Conservation (phyloP, 2,797 vertebrate species). For the Tympanoctomys barrerae region DNA sequence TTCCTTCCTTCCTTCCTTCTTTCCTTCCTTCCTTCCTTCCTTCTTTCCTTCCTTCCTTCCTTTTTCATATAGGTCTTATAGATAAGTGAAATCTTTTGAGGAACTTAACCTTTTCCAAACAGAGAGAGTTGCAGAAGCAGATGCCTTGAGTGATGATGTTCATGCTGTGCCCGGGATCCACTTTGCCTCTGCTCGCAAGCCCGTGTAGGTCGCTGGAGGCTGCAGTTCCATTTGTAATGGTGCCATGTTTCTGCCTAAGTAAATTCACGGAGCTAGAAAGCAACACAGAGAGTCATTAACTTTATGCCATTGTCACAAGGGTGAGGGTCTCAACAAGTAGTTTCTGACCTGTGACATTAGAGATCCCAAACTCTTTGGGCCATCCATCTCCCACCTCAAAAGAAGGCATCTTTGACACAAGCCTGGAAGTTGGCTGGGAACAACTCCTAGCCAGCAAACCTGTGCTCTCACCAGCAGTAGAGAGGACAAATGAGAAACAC, state of each 20-base stretch:
- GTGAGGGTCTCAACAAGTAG: neutral
- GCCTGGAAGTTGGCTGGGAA: neutral
- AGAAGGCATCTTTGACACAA: neutral
- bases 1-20: neutral
- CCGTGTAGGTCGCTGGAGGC: neutral
- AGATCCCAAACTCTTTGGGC: neutral
- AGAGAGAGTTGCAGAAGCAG: neutral
- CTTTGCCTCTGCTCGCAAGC: neutral
- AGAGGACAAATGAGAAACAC: slow-evolving; percentile 29
- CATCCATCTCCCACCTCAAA: neutral
- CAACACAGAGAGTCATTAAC: neutral
- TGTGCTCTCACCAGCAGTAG: slow-evolving; percentile 9
- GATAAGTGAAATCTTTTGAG: neutral
- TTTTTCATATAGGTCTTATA: neutral
- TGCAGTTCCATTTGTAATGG: neutral
- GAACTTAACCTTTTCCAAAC: neutral
- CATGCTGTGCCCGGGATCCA: neutral
- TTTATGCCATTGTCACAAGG: neutral
- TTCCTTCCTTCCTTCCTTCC: neutral
- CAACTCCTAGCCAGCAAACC: neutral
- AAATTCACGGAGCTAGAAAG: neutral
- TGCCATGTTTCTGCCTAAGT: neutral
- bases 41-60: neutral
- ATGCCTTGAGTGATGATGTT: neutral
- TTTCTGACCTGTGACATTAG: neutral